Evolutionary conservation across 1,140 invertebrate genomes (phyloP).

Genomic region (Sarcophaga bullata): DNA sequence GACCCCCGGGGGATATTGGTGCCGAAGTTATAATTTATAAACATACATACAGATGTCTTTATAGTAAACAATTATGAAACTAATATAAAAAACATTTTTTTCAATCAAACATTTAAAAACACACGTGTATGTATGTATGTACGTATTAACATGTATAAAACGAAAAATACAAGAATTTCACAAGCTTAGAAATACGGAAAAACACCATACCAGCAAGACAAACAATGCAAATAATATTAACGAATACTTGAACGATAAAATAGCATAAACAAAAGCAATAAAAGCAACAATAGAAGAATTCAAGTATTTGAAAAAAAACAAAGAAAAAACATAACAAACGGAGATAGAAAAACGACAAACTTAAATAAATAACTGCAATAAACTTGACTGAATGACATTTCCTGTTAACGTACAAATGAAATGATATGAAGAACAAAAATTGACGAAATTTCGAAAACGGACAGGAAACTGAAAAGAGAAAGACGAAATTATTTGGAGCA

Average conservation of each 20-base stretch:
- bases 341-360: neutral
- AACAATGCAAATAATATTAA: neutral
- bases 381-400: neutral
- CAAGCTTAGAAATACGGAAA: too few species aligned
- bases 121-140: too few species aligned
- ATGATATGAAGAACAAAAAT: neutral
- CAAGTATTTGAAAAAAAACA: constrained; percentile 1
- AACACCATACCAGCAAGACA: neutral
- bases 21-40: too few species aligned
- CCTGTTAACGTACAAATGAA: neutral
- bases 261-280: neutral
- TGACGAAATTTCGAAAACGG: neutral
- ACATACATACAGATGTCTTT: too few species aligned
- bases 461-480: neutral
- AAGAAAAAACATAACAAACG: neutral
- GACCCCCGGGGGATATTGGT: too few species aligned
- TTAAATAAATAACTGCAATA: constrained; percentile 21
- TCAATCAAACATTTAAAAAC: too few species aligned
- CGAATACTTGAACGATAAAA: neutral
- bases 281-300: neutral
- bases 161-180: neutral
- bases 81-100: too few species aligned
- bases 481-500: neutral
- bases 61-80: too few species aligned
- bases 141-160: neutral